Evolutionary conservation across 2,797 vertebrate genomes (phyloP).

Genomic region (Cyprinodon diabolis): DNA sequence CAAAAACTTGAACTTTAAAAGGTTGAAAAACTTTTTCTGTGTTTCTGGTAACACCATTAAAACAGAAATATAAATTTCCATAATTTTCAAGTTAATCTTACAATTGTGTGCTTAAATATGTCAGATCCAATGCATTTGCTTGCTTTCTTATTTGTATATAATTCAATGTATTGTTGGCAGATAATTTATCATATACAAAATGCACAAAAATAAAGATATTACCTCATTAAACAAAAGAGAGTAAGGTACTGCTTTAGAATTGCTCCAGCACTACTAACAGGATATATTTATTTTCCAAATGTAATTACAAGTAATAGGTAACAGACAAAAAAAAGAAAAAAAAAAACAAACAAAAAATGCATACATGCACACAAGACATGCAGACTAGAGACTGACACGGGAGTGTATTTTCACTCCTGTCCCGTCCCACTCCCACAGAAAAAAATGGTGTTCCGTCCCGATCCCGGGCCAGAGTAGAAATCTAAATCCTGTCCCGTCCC

Average conservation of each 20-base stretch:
- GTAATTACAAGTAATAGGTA: constrained; percentile 82
- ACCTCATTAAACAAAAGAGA: constrained; percentile 72
- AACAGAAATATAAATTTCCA: background rate
- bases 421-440: too few relatives aligned
- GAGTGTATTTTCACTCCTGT: too few relatives aligned
- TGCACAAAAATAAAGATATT: constrained; percentile 38
- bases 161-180: constrained; percentile 23
- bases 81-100: background rate
- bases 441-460: too few relatives aligned
- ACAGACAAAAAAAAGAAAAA: constrained; percentile 70
- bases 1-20: background rate
- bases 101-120: background rate
- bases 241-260: constrained; percentile 80
- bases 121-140: constrained; percentile 11
- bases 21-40: background rate
- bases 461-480: too few relatives aligned
- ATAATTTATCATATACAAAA: constrained; percentile 37
- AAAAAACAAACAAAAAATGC: constrained; percentile 49
- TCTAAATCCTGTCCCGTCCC: too few relatives aligned
- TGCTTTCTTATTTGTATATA: constrained; percentile 10
- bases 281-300: constrained; percentile 58
- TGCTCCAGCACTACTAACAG: constrained; percentile 58
- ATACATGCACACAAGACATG: constrained; percentile 49
- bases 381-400: too few relatives aligned
- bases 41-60: background rate